Conservation (phyloP, 2,888 invertebrate genomes). For the Neoascia interrupta region DNA sequence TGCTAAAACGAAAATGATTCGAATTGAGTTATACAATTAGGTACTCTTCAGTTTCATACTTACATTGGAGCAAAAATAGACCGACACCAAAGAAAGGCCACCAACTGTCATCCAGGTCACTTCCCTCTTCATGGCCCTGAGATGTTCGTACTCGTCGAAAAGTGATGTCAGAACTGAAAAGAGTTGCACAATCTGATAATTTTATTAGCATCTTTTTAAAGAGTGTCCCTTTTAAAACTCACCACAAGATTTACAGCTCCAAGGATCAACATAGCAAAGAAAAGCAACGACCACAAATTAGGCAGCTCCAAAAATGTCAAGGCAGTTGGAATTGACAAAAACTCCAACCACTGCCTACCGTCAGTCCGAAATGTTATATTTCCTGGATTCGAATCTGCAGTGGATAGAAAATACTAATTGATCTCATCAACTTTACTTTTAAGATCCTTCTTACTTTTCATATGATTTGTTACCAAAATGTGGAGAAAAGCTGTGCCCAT, state of each 20-base stretch:
- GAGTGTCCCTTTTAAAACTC: neutral
- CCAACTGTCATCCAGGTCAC: conserved; percentile 71
- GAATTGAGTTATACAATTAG: neutral
- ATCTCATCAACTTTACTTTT: too few relatives aligned
- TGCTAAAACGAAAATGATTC: conserved; percentile 13
- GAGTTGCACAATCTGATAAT: conserved; percentile 72
- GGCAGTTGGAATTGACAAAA: conserved; percentile 40
- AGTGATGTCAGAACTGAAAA: conserved; percentile 74
- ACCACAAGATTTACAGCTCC: conserved; percentile 60
- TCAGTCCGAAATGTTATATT: conserved; percentile 70
- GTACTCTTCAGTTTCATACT: conserved; percentile 69
- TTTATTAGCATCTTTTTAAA: neutral
- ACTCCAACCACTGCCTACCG: conserved; percentile 61
- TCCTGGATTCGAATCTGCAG: conserved; percentile 36
- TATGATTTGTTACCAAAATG: conserved; percentile 48
- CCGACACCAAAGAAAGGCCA: conserved; percentile 34
- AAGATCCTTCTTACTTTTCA: conserved; percentile 32
- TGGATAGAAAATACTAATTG: neutral
- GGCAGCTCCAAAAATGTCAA: conserved; percentile 49
- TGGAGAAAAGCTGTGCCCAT: conserved; percentile 82
- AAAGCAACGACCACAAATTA: conserved; percentile 60
- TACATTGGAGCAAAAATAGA: conserved; percentile 61
- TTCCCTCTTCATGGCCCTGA: conserved; percentile 73
- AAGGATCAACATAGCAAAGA: conserved; percentile 55
- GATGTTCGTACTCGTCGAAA: conserved; percentile 76